Conservation (phyloP, 2,888 invertebrate species). For the Drosophila antonietae region DNA sequence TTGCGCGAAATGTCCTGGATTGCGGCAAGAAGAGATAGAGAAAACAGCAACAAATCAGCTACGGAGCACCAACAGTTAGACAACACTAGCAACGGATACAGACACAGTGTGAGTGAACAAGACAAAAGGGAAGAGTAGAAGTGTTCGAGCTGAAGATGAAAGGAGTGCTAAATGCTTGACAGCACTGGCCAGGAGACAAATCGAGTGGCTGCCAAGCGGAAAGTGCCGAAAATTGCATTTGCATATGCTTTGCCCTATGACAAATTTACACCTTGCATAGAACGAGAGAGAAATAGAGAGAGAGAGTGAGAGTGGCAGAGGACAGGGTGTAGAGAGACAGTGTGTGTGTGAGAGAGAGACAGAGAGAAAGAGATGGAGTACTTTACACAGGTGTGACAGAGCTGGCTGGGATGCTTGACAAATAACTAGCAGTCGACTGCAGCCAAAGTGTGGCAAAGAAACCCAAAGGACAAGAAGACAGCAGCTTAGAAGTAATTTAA, state of each 20-base stretch:
- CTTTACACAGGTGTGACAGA: slow-evolving; percentile 22
- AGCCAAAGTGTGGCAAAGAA: slow-evolving; percentile 11
- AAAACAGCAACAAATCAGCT: slow-evolving; percentile 19
- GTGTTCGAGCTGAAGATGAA: slow-evolving; percentile 8
- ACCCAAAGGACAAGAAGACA: slow-evolving; percentile 6
- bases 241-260: slow-evolving; percentile 63
- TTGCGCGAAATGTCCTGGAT: slow-evolving; percentile 89
- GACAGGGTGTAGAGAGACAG: neutral
- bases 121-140: neutral
- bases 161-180: slow-evolving; percentile 18
- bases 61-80: slow-evolving; percentile 13
- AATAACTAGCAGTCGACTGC: slow-evolving; percentile 44
- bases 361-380: neutral
- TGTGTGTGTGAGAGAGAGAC: neutral
- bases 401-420: slow-evolving; percentile 37
- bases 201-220: slow-evolving; percentile 66
- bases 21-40: neutral
- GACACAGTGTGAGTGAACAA: neutral
- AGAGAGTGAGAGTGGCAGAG: neutral
- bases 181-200: slow-evolving; percentile 52
- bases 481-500: neutral
- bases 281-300: slow-evolving; percentile 5
- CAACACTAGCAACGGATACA: slow-evolving; percentile 19
- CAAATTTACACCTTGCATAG: slow-evolving; percentile 55
- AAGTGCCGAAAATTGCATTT: slow-evolving; percentile 78